A percentile compares a stretch with the other conserved stretches of the same genome.
Evolutionary conservation across 2,888 invertebrate genomes (phyloP).

Genomic region (Scotopteryx bipunctaria): DNA sequence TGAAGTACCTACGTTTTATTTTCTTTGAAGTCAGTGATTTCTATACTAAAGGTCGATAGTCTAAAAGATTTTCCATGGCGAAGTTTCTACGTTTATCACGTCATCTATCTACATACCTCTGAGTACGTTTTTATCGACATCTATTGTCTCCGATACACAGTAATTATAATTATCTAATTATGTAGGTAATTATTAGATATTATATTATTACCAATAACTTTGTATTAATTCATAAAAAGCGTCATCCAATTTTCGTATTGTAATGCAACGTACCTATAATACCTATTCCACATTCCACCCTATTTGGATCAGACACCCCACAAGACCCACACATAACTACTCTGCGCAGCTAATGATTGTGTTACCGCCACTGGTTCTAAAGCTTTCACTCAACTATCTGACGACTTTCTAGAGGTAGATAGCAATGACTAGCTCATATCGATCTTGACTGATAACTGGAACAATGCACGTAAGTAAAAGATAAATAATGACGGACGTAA

Average conservation of each 20-base stretch:
- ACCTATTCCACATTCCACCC: too few relatives aligned
- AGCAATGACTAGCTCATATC: slow-evolving; percentile 26
- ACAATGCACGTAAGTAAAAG: neutral
- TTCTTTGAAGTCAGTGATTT: too few relatives aligned
- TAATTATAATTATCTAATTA: too few relatives aligned
- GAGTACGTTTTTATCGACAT: too few relatives aligned
- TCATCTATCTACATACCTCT: too few relatives aligned
- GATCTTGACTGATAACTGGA: slow-evolving; percentile 25
- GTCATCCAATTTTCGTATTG: neutral
- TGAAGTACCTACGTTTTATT: too few relatives aligned
- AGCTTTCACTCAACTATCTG: slow-evolving; percentile 32
- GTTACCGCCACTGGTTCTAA: slow-evolving; percentile 19
- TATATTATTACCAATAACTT: neutral
- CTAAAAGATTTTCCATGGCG: too few relatives aligned
- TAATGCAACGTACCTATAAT: neutral
- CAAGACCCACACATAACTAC: slow-evolving; percentile 34
- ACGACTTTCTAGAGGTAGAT: slow-evolving; percentile 36
- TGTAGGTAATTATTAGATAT: too few relatives aligned
- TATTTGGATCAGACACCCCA: slow-evolving; percentile 13
- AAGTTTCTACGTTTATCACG: too few relatives aligned
- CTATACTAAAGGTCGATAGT: too few relatives aligned
- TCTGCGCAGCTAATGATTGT: slow-evolving; percentile 37
- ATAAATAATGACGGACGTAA: neutral
- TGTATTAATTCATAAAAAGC: too few relatives aligned
- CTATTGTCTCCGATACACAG: too few relatives aligned